A percentile compares a stretch with the other conserved stretches of the same genome.
Conservation (phyloP, 2,888 invertebrate species). For the Cistogaster globosa region DNA sequence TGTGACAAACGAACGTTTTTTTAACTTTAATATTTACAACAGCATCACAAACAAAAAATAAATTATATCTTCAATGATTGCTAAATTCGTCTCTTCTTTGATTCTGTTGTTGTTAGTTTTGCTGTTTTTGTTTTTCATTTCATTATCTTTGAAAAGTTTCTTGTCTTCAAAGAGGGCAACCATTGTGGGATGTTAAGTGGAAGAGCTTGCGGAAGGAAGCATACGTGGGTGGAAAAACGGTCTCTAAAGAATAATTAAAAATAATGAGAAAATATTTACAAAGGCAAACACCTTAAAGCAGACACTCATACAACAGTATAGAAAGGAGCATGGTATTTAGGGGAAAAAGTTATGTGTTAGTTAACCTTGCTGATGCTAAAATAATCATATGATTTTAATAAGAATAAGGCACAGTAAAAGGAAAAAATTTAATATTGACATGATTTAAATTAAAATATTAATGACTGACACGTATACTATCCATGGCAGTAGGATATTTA, state of each 20-base stretch:
- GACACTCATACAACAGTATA: no score
- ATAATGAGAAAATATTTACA: conserved; percentile 30
- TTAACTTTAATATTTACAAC: conserved; percentile 9
- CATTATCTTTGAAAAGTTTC: conserved; percentile 11
- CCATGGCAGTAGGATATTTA: no score
- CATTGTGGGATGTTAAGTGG: background rate
- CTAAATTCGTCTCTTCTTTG: conserved; percentile 34
- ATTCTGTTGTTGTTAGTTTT: background rate
- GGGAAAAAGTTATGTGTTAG: background rate
- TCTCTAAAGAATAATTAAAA: background rate
- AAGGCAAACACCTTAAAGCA: background rate
- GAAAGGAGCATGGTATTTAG: background rate
- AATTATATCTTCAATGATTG: conserved; percentile 66
- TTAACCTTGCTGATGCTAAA: background rate
- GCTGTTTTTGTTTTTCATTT: conserved; percentile 14
- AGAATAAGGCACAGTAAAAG: background rate
- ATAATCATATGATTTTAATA: conserved; percentile 27
- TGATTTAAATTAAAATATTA: background rate
- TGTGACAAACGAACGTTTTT: conserved; percentile 35
- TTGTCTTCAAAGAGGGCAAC: background rate
- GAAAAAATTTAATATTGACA: background rate
- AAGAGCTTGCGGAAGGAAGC: background rate
- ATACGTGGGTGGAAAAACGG: background rate
- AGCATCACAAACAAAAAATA: conserved; percentile 44
- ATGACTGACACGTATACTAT: background rate